These are phyloP conservation scores for Andrena bicolor DNA, from an alignment of 2,888 invertebrate genomes.

Conservation along the genomic window DNA sequence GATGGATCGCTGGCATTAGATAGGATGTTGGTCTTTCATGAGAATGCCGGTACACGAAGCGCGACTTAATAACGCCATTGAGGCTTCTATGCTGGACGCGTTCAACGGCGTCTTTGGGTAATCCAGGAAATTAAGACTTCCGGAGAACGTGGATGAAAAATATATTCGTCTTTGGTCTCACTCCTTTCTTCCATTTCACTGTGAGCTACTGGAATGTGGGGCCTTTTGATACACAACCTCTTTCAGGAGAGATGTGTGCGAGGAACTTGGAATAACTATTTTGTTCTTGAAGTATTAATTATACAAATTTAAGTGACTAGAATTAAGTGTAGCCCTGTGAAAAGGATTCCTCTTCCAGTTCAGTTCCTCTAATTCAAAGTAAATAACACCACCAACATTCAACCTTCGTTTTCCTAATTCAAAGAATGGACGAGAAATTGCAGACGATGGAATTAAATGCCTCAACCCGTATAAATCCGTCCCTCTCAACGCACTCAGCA, in stretches of 20 bases:
- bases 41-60: constrained; percentile 73
- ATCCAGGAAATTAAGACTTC: constrained; percentile 41
- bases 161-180: not conserved
- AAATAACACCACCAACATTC: not conserved
- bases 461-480: constrained; percentile 16
- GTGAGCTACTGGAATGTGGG: not conserved
- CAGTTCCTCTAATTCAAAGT: too few species aligned
- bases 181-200: not conserved
- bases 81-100: constrained; percentile 54
- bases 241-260: not conserved
- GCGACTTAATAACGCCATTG: constrained; percentile 82
- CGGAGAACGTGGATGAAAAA: constrained; percentile 21
- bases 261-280: too few species aligned
- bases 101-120: constrained; percentile 29
- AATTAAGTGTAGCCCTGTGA: too few species aligned
- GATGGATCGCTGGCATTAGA: constrained; percentile 82
- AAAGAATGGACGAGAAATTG: not conserved
- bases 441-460: not conserved
- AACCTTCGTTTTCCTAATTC: not conserved
- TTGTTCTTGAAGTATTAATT: too few species aligned
- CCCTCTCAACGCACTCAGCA: constrained; percentile 10
- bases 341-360: too few species aligned
- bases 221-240: not conserved
- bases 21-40: constrained; percentile 80
- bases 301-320: too few species aligned